Evolutionary conservation across 1,140 invertebrate genomes (phyloP).

Genomic region (Eriocheir sinensis): DNA sequence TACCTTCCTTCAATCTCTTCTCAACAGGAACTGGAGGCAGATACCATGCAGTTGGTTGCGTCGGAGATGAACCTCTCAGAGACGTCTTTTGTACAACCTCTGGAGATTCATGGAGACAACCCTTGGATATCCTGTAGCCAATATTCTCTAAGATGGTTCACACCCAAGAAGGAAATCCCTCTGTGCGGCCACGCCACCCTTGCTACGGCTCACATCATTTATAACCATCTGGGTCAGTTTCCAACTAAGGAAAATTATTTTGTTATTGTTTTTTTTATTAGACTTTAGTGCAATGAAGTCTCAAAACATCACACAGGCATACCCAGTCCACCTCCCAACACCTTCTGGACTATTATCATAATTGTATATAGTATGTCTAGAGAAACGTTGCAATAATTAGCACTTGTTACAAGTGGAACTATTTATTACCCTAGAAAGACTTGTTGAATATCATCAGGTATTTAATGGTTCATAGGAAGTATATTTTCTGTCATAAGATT

Average conservation of each 20-base stretch:
- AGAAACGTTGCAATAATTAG: neutral
- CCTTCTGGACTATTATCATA: no score
- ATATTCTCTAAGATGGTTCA: slow-evolving; percentile 85
- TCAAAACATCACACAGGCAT: no score
- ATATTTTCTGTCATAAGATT: no score
- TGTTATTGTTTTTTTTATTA: no score
- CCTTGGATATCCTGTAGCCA: slow-evolving; percentile 68
- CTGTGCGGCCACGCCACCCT: slow-evolving; percentile 87
- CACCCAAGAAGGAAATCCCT: slow-evolving; percentile 84
- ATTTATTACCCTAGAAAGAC: no score
- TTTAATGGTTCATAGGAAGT: no score
- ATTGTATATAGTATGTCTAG: neutral
- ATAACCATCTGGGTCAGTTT: slow-evolving; percentile 78
- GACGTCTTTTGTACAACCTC: slow-evolving; percentile 83
- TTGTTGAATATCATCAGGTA: no score
- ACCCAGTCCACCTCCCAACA: no score
- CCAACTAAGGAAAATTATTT: no score
- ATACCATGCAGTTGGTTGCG: slow-evolving; percentile 84
- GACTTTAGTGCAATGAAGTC: no score
- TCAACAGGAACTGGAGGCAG: slow-evolving; percentile 81
- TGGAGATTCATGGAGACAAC: slow-evolving; percentile 67
- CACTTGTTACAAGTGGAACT: neutral
- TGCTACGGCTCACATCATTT: slow-evolving; percentile 84
- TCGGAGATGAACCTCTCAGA: slow-evolving; percentile 86
- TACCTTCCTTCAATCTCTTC: neutral